Conservation (phyloP, 2,113 vertebrate species). For the Australoheros scitulus region DNA sequence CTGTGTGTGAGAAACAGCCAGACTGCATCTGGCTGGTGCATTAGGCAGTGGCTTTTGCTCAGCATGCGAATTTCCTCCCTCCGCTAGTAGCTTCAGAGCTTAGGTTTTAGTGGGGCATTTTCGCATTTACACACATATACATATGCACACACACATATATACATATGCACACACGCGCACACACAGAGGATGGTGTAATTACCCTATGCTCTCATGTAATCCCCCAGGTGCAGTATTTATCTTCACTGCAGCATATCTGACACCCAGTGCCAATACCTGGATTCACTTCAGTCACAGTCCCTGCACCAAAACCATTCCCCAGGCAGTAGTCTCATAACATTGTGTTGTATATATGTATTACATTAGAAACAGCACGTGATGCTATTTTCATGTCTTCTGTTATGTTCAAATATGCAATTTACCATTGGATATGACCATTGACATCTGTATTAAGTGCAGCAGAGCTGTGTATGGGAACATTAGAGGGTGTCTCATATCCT, state of each 20-base stretch:
- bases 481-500: not conserved
- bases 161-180: slow-evolving; percentile 35
- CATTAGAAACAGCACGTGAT: slow-evolving; percentile 15
- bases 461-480: slow-evolving; percentile 1
- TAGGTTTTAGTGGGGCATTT: slow-evolving; percentile 50
- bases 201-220: slow-evolving; percentile 75
- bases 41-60: slow-evolving; percentile 59
- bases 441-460: slow-evolving; percentile 21
- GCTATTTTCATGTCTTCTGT: slow-evolving; percentile 18
- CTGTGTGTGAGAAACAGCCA: slow-evolving; percentile 37
- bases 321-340: slow-evolving; percentile 51
- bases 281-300: slow-evolving; percentile 78
- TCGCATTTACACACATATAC: slow-evolving; percentile 23
- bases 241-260: slow-evolving; percentile 77
- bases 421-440: slow-evolving; percentile 15
- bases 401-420: slow-evolving; percentile 30
- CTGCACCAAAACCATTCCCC: slow-evolving; percentile 69
- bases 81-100: slow-evolving; percentile 45
- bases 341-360: slow-evolving; percentile 28
- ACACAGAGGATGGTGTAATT: slow-evolving; percentile 71
- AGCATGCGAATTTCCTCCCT: slow-evolving; percentile 62
- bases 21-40: slow-evolving; percentile 64
- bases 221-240: slow-evolving; percentile 85
- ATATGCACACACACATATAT: not conserved
- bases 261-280: slow-evolving; percentile 79